These are phyloP conservation scores for Erynnis tages DNA, from an alignment of 2,888 invertebrate genomes.

Conservation along the genomic window DNA sequence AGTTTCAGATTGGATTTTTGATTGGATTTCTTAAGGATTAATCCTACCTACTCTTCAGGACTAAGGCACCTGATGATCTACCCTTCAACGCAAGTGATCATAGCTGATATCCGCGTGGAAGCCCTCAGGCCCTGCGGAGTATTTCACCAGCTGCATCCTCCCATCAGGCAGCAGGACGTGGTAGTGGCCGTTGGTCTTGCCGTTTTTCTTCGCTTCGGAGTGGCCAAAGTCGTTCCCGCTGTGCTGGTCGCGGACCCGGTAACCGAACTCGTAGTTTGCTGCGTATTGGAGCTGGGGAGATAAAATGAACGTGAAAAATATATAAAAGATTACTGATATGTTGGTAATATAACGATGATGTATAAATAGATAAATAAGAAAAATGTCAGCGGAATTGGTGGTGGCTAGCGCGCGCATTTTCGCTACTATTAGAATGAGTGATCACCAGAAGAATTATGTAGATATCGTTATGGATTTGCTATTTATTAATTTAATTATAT, in stretches of 20 bases:
- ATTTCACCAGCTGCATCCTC: slow-evolving; percentile 88
- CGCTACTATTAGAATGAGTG: too few species aligned
- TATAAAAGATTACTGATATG: too few species aligned
- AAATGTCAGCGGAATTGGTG: too few species aligned
- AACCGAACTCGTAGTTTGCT: slow-evolving; percentile 85
- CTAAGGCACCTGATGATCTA: background rate
- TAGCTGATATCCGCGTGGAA: slow-evolving; percentile 90
- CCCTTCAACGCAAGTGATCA: slow-evolving; percentile 46
- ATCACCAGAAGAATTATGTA: too few species aligned
- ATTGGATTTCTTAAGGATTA: too few species aligned
- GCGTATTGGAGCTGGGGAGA: slow-evolving; percentile 80
- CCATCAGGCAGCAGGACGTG: slow-evolving; percentile 91
- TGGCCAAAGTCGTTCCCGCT: slow-evolving; percentile 90
- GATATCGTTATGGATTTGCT: too few species aligned
- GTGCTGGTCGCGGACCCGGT: slow-evolving; percentile 86
- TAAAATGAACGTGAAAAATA: background rate
- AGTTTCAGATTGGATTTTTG: too few species aligned
- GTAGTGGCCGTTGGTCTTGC: slow-evolving; percentile 87
- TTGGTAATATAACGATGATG: too few species aligned
- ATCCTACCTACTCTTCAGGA: too few species aligned
- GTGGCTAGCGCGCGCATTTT: too few species aligned
- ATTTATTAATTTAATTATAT: too few species aligned
- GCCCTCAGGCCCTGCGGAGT: slow-evolving; percentile 88
- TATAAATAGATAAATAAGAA: slow-evolving; percentile 4
- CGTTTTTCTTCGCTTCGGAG: slow-evolving; percentile 85